Evolutionary conservation across 2,113 vertebrate species (phyloP), one percentile per base, ranked within the genome.

Genomic region (Acanthochromis polyacanthus): DNA sequence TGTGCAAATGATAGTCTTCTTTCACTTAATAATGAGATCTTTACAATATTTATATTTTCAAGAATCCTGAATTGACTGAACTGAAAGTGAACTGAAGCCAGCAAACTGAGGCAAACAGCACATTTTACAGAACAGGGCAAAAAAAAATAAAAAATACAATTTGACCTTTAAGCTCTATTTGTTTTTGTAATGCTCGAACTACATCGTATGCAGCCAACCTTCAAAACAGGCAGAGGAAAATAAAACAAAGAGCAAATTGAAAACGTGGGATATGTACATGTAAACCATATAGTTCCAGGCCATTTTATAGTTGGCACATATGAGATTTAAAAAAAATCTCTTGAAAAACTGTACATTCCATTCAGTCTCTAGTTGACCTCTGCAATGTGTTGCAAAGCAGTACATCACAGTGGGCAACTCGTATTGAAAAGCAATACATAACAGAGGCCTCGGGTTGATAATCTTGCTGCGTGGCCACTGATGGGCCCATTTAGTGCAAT

Each of bases 221-320:
- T 73, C 11, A 58, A 53, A 91, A 78, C 77, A 69, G 73, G 82
- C 79, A 78, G 22, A 53, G n/a, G 36, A 25, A 73, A 70, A 62
- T 55, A 0, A 62, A 77, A 81, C 25, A 71, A 74, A 69, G 10
- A 55, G 53, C 66, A 36, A 67, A 62, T 76, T 67, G 22, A 52
- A 80, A 68, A 75, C 62, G n/a, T 65, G 62, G 68, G 38, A 76
- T 87, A 78, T 89, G 20, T 85, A 88, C 88, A 90, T 90, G 91
- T 91, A 94, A 94, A 93, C 87, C 78, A 71, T 58, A 74, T 19
- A 15, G 23, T 45, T 57, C 60, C 66, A 91, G 91, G 88, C 88
- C 71, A 86, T 89, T 73, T 69, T 67, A 89, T 91, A 88, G 89
- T 96, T 97, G 96, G 96, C 96, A 96, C 96, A 67, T 90, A 80